Conservation (phyloP, 2,113 vertebrate genomes). For the Zosterops japonicus region DNA sequence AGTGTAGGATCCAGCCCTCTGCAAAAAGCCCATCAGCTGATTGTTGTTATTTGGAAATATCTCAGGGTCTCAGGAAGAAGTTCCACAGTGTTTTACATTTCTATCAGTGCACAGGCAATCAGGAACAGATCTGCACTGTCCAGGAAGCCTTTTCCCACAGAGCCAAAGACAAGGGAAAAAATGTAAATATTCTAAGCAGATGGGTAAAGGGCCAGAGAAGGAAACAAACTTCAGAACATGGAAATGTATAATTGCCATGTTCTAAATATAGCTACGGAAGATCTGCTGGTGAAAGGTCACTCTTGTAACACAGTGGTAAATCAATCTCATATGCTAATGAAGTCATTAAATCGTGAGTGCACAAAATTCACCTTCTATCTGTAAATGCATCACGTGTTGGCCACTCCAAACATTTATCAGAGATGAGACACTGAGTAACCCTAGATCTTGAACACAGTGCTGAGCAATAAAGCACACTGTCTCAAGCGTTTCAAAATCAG, state of each 20-base stretch:
- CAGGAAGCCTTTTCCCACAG: background rate
- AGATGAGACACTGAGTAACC: background rate
- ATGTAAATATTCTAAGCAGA: background rate
- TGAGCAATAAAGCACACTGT: background rate
- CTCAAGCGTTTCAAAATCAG: background rate
- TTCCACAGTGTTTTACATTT: background rate
- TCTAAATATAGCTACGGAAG: constrained; percentile 12
- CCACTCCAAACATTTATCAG: background rate
- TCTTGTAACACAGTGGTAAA: background rate
- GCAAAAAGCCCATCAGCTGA: background rate
- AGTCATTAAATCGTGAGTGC: background rate
- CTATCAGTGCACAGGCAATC: background rate
- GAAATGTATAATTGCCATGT: background rate
- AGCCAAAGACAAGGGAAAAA: background rate
- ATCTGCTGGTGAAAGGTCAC: constrained; percentile 20
- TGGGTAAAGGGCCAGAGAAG: background rate
- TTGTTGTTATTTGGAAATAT: background rate
- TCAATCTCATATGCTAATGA: background rate
- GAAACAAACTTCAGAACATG: background rate
- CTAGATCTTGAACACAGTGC: background rate
- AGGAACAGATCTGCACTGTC: background rate
- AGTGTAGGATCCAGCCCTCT: background rate
- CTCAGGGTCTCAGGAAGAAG: background rate
- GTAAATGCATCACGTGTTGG: background rate
- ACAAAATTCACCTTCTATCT: background rate